phyloP scores from a whole-genome alignment of 2,797 vertebrate genomes.

The Gadopsis marmoratus region DNA sequence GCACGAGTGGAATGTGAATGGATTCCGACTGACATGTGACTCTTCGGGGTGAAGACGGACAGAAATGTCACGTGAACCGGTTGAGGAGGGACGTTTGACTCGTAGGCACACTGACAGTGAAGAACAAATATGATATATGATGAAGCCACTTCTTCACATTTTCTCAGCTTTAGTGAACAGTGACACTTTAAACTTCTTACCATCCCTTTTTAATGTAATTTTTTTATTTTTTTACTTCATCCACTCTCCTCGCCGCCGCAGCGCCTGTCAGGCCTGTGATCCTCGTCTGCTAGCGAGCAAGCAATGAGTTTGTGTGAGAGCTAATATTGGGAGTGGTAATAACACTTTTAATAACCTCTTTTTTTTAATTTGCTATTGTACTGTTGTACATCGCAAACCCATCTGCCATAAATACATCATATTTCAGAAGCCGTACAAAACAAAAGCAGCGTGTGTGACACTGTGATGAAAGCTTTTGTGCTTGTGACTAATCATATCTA shows the following conservation, averaged over 20 bases:
- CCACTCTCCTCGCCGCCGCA: neutral
- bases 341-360: constrained; percentile 27
- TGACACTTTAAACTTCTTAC: constrained; percentile 1
- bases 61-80: neutral
- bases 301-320: neutral
- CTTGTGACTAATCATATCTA: constrained; percentile 40
- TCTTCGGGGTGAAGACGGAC: neutral
- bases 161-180: constrained; percentile 28
- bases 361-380: constrained; percentile 39
- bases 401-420: constrained; percentile 75
- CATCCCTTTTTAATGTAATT: constrained; percentile 34
- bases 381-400: constrained; percentile 31
- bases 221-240: neutral
- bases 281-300: neutral
- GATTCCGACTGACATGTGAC: neutral
- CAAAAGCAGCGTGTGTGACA: constrained; percentile 22
- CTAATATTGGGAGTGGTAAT: constrained; percentile 63
- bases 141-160: neutral
- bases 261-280: neutral
- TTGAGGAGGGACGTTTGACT: neutral
- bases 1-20: no score
- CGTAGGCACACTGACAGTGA: neutral
- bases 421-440: constrained; percentile 71
- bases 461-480: constrained; percentile 19
- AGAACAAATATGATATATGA: neutral